Evolutionary conservation across 2,888 invertebrate genomes (phyloP), one percentile per base, ranked within the genome.

Genomic region (Caenorhabditis wallacei): DNA sequence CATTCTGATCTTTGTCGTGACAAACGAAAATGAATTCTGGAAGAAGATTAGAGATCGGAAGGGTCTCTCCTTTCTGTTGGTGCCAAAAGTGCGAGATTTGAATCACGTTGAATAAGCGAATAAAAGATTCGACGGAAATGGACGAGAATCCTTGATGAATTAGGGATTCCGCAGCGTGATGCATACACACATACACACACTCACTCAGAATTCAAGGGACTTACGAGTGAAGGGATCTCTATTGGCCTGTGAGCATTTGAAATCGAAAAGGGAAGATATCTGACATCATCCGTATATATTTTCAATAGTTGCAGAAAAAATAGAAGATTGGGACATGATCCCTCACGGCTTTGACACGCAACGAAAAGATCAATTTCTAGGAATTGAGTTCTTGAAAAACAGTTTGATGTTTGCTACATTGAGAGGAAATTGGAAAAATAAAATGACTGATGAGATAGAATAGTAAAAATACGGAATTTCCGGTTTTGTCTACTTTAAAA

Each of bases 31-130:
- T 63, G 63, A 64, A 56, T 74, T 74, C 56, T 46, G 46, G 53
- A 66, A 24, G 64, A 63, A 56, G 74, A 74, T 74, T 74, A 74
- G 43, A 74, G 74, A 74, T 64, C 72, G 51, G 20, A 54, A 51
- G 20, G 63, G 48, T 64, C 40, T 37, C 22, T 20, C 37, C 24
- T 30, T 8, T 30, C 3, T 30, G 10, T 40, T 40, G 26, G 40
- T 26, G 40, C 54, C 30, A 46, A 74, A 74, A 64, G 74, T 66
- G 56, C 64, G 54, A 51, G 63, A n/a, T 53, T 56, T 26, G 64
- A 64, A 56, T 74, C 54, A 74, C 30, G 24, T 26, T 35, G 35
- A 35, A 24, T 22, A 5, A 24, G 22, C 10, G 46, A n/a, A 56
- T 10, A n/a, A 66, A 13, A 53, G 40, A 43, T 43, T 18, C 30